Evolutionary conservation across 1,140 invertebrate species (phyloP), one percentile per base, ranked within the genome.

Genomic region (Aphis gossypii): DNA sequence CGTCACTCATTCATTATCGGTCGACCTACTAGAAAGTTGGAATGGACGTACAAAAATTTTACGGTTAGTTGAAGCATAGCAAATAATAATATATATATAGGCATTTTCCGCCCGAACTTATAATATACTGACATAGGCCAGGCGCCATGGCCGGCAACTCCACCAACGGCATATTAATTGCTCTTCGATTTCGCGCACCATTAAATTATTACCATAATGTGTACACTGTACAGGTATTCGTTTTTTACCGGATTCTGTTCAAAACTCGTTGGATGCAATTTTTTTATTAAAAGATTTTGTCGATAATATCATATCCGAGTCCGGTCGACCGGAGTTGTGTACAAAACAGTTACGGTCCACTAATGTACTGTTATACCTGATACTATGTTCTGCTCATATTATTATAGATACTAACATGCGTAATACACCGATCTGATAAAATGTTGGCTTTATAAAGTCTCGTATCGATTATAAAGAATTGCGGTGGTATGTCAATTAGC

Each of bases 351-450:
- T 86, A 86, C 84, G 84, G 9, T 46, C 44, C 84, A 8, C 48
- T 54, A 54, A 88, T 88, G 87, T 88, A 88, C 87, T 88, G 87
- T 88, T 88, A 87, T 46, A 84, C 23, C n/a, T 84, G 41, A 3
- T 44, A 84, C 9, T 83, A 82, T 82, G 68, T 25, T 86, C 35
- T 54, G n/a, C 46, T 48, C 46, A 35, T 51, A 88, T 51, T 76
- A 88, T 54, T 21, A 51, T 51, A 21, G 18, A 44, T 25, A 7
- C 83, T 9, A 23, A 88, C 30, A 48, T n/a, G n/a, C n/a, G 87
- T 54, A 88, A 54, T 23, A 88, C 87, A 88, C 20, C n/a, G 87
- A 88, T 88, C 87, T 54, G 87, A 88, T 88, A 88, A 88, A 51
- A 88, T 2, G 20, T 88, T 20, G n/a, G 46, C 25, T 87, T 48